phyloP scores from a whole-genome alignment of 2,888 invertebrate genomes.

The Patella ulyssiponensis region DNA sequence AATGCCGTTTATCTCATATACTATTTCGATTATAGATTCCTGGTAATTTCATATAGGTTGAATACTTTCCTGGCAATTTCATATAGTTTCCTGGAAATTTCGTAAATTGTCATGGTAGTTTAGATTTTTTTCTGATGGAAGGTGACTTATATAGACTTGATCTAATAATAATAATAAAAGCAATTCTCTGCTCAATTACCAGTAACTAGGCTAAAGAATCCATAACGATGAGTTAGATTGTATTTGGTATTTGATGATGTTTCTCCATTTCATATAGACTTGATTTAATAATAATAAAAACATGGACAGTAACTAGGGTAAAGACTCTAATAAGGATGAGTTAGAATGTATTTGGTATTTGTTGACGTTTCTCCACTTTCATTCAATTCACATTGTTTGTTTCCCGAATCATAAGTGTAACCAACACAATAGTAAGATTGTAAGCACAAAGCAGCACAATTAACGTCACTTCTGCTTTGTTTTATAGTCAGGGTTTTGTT shows the following conservation, averaged over 20 bases:
- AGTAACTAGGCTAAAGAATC: not conserved
- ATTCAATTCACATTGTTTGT: not conserved
- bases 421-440: not conserved
- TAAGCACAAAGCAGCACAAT: not conserved
- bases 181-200: not conserved
- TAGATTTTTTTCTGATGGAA: too few species aligned
- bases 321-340: not conserved
- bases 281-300: too few species aligned
- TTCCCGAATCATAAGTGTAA: not conserved
- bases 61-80: too few species aligned
- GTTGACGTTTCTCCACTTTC: not conserved
- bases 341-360: not conserved
- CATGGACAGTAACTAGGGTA: not conserved
- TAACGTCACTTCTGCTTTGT: not conserved
- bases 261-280: not conserved
- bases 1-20: too few species aligned
- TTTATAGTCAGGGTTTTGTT: not conserved
- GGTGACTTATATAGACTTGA: not conserved
- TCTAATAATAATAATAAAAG: not conserved
- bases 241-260: not conserved
- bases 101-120: too few species aligned
- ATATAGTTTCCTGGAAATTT: too few species aligned
- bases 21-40: too few species aligned
- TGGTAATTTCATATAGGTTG: too few species aligned
- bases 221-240: not conserved